Conservation (phyloP, 2,888 invertebrate genomes). For the Mimachlamys varia region DNA sequence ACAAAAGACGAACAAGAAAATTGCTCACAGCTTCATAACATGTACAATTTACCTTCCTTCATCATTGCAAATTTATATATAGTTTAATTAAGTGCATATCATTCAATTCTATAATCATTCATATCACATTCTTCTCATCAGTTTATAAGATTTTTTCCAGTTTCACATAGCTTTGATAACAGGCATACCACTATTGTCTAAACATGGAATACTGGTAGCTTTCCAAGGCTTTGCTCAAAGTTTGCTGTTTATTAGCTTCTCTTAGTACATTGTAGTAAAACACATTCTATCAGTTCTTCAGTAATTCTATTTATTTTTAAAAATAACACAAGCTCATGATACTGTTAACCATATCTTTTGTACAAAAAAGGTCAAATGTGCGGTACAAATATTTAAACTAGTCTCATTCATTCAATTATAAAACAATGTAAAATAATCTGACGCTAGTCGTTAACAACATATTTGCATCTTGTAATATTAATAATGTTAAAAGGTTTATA, state of each 20-base stretch:
- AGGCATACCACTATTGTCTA: constrained; percentile 24
- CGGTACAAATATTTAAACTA: constrained; percentile 15
- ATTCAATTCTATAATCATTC: constrained; percentile 24
- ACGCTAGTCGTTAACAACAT: constrained; percentile 9
- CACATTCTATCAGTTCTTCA: background rate
- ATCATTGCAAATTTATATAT: background rate
- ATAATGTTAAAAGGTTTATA: constrained; percentile 5
- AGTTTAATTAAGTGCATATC: constrained; percentile 27
- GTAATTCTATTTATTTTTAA: background rate
- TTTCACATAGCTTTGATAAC: constrained; percentile 19
- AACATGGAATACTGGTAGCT: constrained; percentile 17
- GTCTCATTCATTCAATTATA: constrained; percentile 7
- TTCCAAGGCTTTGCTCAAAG: background rate
- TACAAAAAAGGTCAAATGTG: background rate
- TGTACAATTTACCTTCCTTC: background rate
- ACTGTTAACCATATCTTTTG: constrained; percentile 1
- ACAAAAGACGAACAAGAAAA: constrained; percentile 25
- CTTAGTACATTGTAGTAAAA: background rate
- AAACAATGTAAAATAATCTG: constrained; percentile 20
- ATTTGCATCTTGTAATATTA: constrained; percentile 21
- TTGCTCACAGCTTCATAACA: constrained; percentile 22
- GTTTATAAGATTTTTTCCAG: background rate
- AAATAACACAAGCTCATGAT: background rate
- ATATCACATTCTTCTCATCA: constrained; percentile 26
- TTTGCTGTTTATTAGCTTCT: background rate